Conservation (phyloP, 2,797 vertebrate genomes). For the Serranus cabrilla region DNA sequence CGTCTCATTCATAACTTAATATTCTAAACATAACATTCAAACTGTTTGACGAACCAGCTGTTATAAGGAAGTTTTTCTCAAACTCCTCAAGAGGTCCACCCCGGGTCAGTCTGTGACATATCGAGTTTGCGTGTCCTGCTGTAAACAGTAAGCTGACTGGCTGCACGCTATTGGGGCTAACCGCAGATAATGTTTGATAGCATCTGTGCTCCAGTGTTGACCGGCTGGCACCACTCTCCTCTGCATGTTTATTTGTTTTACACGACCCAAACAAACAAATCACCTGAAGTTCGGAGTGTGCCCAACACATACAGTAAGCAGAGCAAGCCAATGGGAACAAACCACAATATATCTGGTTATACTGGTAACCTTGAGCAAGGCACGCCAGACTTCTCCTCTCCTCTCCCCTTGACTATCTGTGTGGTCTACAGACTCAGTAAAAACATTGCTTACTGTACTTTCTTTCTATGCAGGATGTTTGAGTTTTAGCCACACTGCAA, state of each 20-base stretch:
- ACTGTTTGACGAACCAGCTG: constrained; percentile 34
- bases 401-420: constrained; percentile 2
- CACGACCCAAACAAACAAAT: constrained; percentile 53
- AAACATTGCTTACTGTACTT: neutral
- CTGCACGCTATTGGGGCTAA: constrained; percentile 35
- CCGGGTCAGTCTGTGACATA: constrained; percentile 25
- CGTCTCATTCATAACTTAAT: constrained; percentile 35
- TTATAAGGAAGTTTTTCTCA: constrained; percentile 22
- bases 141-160: constrained; percentile 45
- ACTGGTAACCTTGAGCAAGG: neutral
- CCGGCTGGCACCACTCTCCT: constrained; percentile 4
- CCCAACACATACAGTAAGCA: constrained; percentile 11
- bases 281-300: constrained; percentile 43
- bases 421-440: neutral
- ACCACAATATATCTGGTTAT: neutral
- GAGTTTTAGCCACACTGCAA: neutral
- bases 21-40: constrained; percentile 35
- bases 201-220: constrained; percentile 52
- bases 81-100: constrained; percentile 31
- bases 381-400: neutral
- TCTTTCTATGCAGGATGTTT: neutral
- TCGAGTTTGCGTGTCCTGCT: constrained; percentile 40
- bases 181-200: constrained; percentile 37
- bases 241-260: constrained; percentile 28
- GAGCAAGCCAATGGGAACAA: neutral